A percentile compares a stretch with the other conserved stretches of the same genome.
phyloP scores from a whole-genome alignment of 2,888 invertebrate genomes.

The Nemotelus pantherinus region DNA sequence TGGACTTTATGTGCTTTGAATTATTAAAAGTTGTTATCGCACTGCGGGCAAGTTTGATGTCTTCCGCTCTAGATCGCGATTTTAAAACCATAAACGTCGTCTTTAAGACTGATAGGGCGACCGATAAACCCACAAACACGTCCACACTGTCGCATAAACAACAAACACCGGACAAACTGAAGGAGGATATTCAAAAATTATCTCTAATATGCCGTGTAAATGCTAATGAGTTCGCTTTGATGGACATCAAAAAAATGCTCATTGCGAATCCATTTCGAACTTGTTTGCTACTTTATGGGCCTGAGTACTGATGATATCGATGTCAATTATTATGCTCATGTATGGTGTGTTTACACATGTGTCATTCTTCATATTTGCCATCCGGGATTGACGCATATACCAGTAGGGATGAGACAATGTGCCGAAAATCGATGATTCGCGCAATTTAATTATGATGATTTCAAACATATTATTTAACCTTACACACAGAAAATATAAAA shows the following conservation, averaged over 20 bases:
- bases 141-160: neutral
- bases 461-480: too few relatives aligned
- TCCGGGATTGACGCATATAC: neutral
- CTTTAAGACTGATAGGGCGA: constrained; percentile 36
- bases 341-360: constrained; percentile 37
- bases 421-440: neutral
- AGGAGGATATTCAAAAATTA: constrained; percentile 37
- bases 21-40: constrained; percentile 26
- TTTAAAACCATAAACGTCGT: constrained; percentile 37
- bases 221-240: constrained; percentile 37
- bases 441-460: neutral
- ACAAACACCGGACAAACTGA: neutral
- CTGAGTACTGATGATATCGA: constrained; percentile 28
- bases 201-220: constrained; percentile 44
- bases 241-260: constrained; percentile 23
- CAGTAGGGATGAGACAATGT: neutral
- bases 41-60: constrained; percentile 34
- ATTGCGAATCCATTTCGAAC: neutral
- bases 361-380: constrained; percentile 43
- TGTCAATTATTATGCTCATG: constrained; percentile 26
- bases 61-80: constrained; percentile 39
- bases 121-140: constrained; percentile 38
- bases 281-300: neutral
- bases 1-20: constrained; percentile 40
- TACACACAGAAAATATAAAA: too few relatives aligned